Evolutionary conservation across 2,888 invertebrate species (phyloP), one percentile per base, ranked within the genome.

Genomic region (Leucoma salicis): DNA sequence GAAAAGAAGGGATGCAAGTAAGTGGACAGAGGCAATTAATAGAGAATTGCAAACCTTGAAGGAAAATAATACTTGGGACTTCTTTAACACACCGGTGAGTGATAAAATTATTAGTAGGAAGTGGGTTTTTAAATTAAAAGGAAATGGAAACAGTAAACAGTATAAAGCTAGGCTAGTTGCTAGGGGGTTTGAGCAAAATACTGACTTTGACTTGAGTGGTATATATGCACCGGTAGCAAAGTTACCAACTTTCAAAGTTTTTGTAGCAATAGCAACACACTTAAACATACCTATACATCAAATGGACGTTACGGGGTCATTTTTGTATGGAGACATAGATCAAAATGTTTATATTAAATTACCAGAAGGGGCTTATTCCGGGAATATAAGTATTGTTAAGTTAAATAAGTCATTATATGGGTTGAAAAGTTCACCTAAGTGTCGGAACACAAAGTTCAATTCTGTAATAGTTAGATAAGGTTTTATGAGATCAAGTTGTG

Each of bases 91-190:
- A 21, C 33, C 33, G 12, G 21, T 8, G 7, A 33, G 6, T 21
- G 8, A 12, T 2, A 25, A 24, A 5, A 6, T 14, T 0, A n/a
- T 47, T 24, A 42, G 37, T 42, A 43, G 43, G 10, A 55, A 44
- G n/a, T 55, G 55, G 52, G 55, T 55, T 0, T 52, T 55, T 43
- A 60, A 54, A 32, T 35, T 57, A 0, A 60, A 63, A 14, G n/a
- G n/a, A n/a, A 24, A 32, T 11, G 16, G n/a, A 27, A 31, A 45
- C 6, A 12, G n/a, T 42, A 6, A 14, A 48, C 3, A 32, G 10
- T 32, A 32, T 16, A 32, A 32, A 11, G 32, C 32, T 4, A 15
- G 32, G 1, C 11, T 32, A 1, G 32, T 32, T 2, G 32, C 32
- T 4, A 15, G 32, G n/a, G 32, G 32, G 8, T 32, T 32, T 16